Conservation (phyloP, 2,797 vertebrate species). For the Salarias fasciatus region DNA sequence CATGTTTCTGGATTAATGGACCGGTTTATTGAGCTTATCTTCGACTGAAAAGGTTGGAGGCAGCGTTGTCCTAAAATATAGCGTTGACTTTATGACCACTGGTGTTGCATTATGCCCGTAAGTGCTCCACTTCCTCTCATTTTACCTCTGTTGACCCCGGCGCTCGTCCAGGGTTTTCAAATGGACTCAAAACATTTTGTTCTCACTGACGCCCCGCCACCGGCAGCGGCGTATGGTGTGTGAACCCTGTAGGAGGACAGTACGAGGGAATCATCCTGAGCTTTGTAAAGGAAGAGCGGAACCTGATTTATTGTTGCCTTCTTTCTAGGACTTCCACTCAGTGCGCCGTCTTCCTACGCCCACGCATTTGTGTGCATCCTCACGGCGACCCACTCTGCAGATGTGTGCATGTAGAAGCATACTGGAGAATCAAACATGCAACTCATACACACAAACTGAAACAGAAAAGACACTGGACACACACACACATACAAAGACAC, state of each 20-base stretch:
- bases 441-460: conserved; percentile 5
- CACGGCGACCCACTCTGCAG: conserved; percentile 21
- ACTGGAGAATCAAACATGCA: conserved; percentile 10
- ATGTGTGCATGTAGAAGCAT: background rate
- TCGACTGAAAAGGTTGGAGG: conserved; percentile 3
- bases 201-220: conserved; percentile 1
- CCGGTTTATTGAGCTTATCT: conserved; percentile 2
- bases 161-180: conserved; percentile 23
- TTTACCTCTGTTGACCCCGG: conserved; percentile 7
- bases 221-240: background rate
- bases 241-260: conserved; percentile 17
- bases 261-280: background rate
- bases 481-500: background rate
- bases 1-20: background rate
- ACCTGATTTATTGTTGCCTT: conserved; percentile 1
- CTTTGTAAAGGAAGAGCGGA: background rate
- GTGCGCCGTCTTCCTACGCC: conserved; percentile 11
- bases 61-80: background rate
- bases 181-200: conserved; percentile 22
- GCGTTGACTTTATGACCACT: conserved; percentile 1
- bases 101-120: background rate
- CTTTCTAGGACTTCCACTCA: conserved; percentile 3
- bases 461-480: background rate
- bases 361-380: conserved; percentile 10
- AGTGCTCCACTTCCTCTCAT: conserved; percentile 14